A percentile compares a stretch with the other conserved stretches of the same genome.
Evolutionary conservation across 1,140 invertebrate genomes (phyloP).

Genomic region (Drosophila melanogaster): Release_6_plus_ISO1_MT NT_033777.3:7112501-7113000

Average conservation of each 20-base stretch:
- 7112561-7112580: conserved; percentile 72
- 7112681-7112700: conserved; percentile 49
- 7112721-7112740: conserved; percentile 18
- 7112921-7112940: background rate
- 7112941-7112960: conserved; percentile 13
- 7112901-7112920: conserved; percentile 36
- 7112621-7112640: conserved; percentile 73
- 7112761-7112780: conserved; percentile 36
- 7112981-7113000: conserved; percentile 34
- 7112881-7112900: background rate
- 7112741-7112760: conserved; percentile 36
- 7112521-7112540: conserved; percentile 22
- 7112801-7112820: conserved; percentile 3
- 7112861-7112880: conserved; percentile 26
- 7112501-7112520: conserved; percentile 16
- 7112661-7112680: conserved; percentile 63
- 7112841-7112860: conserved; percentile 44
- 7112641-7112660: conserved; percentile 35
- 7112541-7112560: conserved; percentile 42
- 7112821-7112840: conserved; percentile 24
- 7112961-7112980: background rate
- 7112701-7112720: conserved; percentile 30
- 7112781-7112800: conserved; percentile 71
- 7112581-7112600: conserved; percentile 74
- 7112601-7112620: conserved; percentile 71